A percentile compares a stretch with the other conserved stretches of the same genome.
Evolutionary conservation across 1,140 invertebrate genomes (phyloP).

Genomic region (Periplaneta americana): DNA sequence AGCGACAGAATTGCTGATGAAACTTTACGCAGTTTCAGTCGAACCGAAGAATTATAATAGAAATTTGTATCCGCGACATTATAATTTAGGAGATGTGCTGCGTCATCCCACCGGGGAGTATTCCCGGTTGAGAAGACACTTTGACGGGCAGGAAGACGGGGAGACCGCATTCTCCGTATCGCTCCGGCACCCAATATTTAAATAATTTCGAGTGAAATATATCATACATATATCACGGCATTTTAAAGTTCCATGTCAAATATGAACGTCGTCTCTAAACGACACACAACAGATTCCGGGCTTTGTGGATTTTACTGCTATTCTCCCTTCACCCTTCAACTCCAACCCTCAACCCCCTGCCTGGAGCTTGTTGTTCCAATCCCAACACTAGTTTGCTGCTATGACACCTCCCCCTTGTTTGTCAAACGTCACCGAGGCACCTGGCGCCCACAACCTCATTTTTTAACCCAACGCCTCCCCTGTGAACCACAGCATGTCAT

Average conservation of each 20-base stretch:
- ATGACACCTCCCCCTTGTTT: constrained; percentile 11
- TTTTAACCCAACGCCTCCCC: constrained; percentile 6
- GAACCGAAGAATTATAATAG: neutral
- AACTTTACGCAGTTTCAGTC: neutral
- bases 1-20: neutral
- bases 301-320: constrained; percentile 6
- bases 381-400: constrained; percentile 5
- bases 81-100: neutral
- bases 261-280: constrained; percentile 9
- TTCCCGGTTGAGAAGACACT: neutral
- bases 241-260: constrained; percentile 6
- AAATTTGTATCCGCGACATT: neutral
- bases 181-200: neutral
- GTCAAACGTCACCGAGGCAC: constrained; percentile 15
- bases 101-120: neutral
- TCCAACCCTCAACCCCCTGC: neutral
- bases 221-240: neutral
- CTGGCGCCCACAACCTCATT: constrained; percentile 14
- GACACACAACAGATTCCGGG: constrained; percentile 10
- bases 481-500: neutral
- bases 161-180: too few species aligned
- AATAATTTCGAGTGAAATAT: neutral
- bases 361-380: neutral
- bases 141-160: neutral
- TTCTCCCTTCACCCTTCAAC: neutral